Evolutionary conservation across 2,113 vertebrate species (phyloP), one percentile per base, ranked within the genome.

Genomic region (Oriolus oriolus): DNA sequence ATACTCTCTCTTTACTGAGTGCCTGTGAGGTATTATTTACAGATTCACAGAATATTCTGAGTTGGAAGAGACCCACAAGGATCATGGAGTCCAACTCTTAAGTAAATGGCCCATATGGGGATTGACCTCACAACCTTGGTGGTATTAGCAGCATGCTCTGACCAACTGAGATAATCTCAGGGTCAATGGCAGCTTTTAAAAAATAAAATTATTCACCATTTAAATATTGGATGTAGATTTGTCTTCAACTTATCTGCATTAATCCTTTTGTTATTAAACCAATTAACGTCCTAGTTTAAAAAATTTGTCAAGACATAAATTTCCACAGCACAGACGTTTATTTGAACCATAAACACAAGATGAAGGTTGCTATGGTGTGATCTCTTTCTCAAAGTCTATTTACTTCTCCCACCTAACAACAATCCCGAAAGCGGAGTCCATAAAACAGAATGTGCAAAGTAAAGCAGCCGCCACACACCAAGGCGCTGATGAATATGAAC

Each of bases 341-440:
- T 78, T 90, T 94, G 76, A 94, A 89, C 79, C 14, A 35, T 91
- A 96, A 96, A 95, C 87, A 92, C 79, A 95, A 94, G 91, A 86
- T 24, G 59, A 74, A 84, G 83, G 95, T 97, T 97, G 95, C 96
- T 66, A 97, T 97, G 97, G 87, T 47, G 52, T 83, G 50, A 78
- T 75, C 73, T 69, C 86, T 71, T 97, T 65, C 88, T 95, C 87
- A 39, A 90, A 86, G 73, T 82, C 70, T 93, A 80, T 96, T 94
- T 96, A 96, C 50, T 85, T 81, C 50, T 82, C 64, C 41, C 65
- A 73, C 86, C 61, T 82, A 93, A 93, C 86, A 96, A 92, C 69
- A 82, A 61, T 45, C 64, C 71, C 75, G 49, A 44, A 21, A 87
- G 73, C 31, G 44, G n/a, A 92, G 45, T 30, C 44, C 56, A 42